Evolutionary conservation across 2,797 vertebrate species (phyloP).

Genomic region (Brachyrhaphis roseni): DNA sequence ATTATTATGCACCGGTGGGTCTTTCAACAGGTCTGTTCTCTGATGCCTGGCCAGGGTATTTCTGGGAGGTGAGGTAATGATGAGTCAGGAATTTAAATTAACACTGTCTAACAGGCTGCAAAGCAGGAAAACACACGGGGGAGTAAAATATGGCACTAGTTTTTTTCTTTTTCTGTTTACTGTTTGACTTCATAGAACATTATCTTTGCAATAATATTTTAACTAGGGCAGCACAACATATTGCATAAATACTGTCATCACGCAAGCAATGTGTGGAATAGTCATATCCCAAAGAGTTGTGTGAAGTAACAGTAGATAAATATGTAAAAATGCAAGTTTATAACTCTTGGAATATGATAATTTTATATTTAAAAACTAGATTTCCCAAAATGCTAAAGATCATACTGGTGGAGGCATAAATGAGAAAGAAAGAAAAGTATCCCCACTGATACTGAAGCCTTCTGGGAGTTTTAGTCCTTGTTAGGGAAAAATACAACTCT

Average conservation of each 20-base stretch:
- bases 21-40: conserved; percentile 43
- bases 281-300: not conserved
- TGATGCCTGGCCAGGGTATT: conserved; percentile 52
- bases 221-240: not conserved
- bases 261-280: not conserved
- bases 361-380: not conserved
- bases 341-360: not conserved
- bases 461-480: not conserved
- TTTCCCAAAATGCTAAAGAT: not conserved
- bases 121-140: conserved; percentile 8
- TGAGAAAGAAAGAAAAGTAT: not conserved
- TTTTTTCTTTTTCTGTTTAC: not conserved
- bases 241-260: not conserved
- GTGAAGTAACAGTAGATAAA: not conserved
- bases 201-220: not conserved
- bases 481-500: not conserved
- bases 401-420: not conserved
- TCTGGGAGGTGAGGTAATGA: conserved; percentile 54
- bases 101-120: conserved; percentile 23
- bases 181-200: not conserved
- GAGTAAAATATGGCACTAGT: conserved; percentile 16
- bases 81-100: conserved; percentile 60
- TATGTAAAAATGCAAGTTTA: not conserved
- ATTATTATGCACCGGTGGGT: conserved; percentile 70
- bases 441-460: not conserved